Percentiles rank a stretch among this genome's conserved stretches.
Evolutionary conservation across 1,140 invertebrate species (phyloP).

Genomic region (Lordiphosa clarofinis): DNA sequence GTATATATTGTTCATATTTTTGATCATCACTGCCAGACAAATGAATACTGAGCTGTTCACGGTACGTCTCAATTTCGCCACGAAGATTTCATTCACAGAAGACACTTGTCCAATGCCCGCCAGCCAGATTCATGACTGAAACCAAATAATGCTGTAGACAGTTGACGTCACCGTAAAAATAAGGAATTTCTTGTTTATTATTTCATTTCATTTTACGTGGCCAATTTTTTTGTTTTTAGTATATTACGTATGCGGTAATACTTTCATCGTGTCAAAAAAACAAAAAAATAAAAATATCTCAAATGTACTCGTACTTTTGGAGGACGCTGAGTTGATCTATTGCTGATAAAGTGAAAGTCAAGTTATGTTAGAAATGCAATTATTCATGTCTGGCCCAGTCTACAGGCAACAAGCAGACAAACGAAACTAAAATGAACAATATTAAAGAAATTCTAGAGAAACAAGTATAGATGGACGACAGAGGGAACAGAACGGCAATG

Average conservation of each 20-base stretch:
- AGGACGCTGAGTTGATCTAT: conserved; percentile 49
- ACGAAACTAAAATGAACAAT: conserved; percentile 18
- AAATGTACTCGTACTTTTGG: conserved; percentile 40
- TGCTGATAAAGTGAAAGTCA: conserved; percentile 74
- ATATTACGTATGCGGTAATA: conserved; percentile 61
- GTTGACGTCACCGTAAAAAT: conserved; percentile 64
- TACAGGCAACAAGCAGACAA: conserved; percentile 12
- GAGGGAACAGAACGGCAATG: conserved; percentile 30
- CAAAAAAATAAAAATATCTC: conserved; percentile 4
- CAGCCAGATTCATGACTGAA: conserved; percentile 72
- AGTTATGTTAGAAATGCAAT: conserved; percentile 73
- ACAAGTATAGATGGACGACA: conserved; percentile 14
- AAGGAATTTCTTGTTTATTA: conserved; percentile 69
- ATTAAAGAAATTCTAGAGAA: conserved; percentile 14
- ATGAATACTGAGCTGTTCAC: too few species aligned
- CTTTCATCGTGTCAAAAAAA: conserved; percentile 29
- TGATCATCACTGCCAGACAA: too few species aligned
- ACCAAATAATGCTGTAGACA: conserved; percentile 48
- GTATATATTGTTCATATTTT: too few species aligned
- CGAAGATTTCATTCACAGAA: conserved; percentile 1
- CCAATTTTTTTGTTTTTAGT: conserved; percentile 38
- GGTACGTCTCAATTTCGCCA: too few species aligned
- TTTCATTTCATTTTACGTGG: conserved; percentile 58
- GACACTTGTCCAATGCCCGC: conserved; percentile 33
- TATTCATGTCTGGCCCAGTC: conserved; percentile 50